These are phyloP conservation scores for Enoplosus armatus DNA, from an alignment of 2,797 vertebrate genomes.

Conservation along the genomic window DNA sequence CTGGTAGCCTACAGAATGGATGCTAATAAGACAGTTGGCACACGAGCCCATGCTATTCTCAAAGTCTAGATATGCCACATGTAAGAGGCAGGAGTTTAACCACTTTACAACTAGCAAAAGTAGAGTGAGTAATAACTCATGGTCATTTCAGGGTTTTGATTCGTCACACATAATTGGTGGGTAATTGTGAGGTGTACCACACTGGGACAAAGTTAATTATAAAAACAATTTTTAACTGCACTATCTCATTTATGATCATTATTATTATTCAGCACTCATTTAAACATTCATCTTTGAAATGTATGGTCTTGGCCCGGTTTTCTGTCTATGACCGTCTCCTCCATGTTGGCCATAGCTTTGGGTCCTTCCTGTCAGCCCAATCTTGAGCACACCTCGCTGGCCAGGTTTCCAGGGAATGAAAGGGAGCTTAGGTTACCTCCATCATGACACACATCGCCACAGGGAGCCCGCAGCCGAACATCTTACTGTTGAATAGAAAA, in stretches of 20 bases:
- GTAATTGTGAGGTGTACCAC: not conserved
- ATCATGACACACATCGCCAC: slow-evolving; percentile 67
- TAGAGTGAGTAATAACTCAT: no score
- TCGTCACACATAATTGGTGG: not conserved
- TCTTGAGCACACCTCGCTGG: slow-evolving; percentile 37
- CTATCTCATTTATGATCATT: not conserved
- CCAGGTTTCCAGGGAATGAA: slow-evolving; percentile 71
- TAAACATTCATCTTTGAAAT: not conserved
- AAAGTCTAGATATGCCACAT: no score
- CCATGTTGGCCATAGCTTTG: slow-evolving; percentile 32
- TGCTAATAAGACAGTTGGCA: no score
- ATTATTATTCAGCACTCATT: not conserved
- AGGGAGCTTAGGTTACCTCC: slow-evolving; percentile 69
- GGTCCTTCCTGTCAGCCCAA: slow-evolving; percentile 59
- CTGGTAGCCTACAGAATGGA: no score
- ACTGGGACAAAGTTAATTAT: not conserved
- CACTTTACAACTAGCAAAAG: no score
- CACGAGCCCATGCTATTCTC: no score
- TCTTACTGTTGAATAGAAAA: slow-evolving; percentile 53
- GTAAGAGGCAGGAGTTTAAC: no score
- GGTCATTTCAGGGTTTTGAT: not conserved
- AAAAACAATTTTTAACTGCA: not conserved
- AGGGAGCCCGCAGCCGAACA: slow-evolving; percentile 53
- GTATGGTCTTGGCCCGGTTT: not conserved
- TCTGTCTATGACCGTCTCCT: slow-evolving; percentile 9